Base-by-base conservation (phyloP, 2,888 invertebrate species). In the Neocrepidodera transversa region DNA sequence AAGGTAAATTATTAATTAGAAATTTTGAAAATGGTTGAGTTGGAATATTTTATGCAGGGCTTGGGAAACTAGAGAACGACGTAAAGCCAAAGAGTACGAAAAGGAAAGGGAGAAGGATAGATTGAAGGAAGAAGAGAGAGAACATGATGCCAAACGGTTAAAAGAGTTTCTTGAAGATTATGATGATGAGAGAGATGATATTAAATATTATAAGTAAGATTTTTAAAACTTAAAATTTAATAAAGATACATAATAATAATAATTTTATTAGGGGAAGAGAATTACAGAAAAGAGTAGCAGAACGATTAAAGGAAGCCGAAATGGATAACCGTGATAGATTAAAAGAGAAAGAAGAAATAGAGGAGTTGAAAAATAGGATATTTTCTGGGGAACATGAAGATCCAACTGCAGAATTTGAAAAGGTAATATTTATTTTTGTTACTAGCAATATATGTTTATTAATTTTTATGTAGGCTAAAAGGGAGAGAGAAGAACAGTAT, bases 141-240 rank as follows among this genome's bases (percentile, higher is more conserved):
- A 92, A 78, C 87, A 90, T 59, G 98, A 99, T 81, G 97, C 96
- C 0, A 93, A 94, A 81, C 85, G 94, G 38, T 85, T 99, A 53
- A 95, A 96, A 80, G 95, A 97, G 82, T 99, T 99, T 80, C 85
- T 99, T 2, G 99, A 99, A 82, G 98, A 99, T 80, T 99, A 99
- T 76, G 97, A 98, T 76, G 99, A 99, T 79, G 97, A 97, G 80
- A 85, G 96, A 51, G 97, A 98, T 79, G 99, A 99, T 79, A 86
- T 91, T 47, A 97, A 97, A 82, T 99, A 93, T 82, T 99, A 97
- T 84, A 95, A 93, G 88, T 87, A 75, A 79, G 11, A 23, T 54
- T 18, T 20, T 23, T 35, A 23, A 23, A 3, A 30, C 32, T 32
- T 30, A 7, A 16, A 17, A 8, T 35, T 23, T 5, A 10, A 18